phyloP scores from a whole-genome alignment of 2,797 vertebrate genomes.

The Erpetoichthys calabaricus region DNA sequence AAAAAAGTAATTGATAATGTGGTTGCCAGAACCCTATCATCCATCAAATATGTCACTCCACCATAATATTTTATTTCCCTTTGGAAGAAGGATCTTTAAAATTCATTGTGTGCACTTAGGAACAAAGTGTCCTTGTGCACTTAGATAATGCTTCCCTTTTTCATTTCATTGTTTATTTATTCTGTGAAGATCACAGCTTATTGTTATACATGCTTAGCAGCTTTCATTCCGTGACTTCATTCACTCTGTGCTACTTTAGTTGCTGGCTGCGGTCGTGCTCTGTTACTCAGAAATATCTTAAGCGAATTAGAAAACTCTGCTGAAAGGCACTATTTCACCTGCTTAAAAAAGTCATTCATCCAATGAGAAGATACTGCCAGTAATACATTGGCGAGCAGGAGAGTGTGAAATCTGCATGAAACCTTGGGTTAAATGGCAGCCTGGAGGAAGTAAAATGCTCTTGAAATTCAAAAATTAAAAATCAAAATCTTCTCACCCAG shows the following conservation, averaged over 20 bases:
- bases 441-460: no score
- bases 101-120: conserved; percentile 40
- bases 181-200: conserved; percentile 4
- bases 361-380: no score
- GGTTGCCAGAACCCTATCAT: conserved; percentile 34
- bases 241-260: conserved; percentile 9
- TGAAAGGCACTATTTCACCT: no score
- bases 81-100: conserved; percentile 43
- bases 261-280: conserved; percentile 8
- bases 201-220: conserved; percentile 8
- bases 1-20: conserved; percentile 45
- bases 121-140: conserved; percentile 41
- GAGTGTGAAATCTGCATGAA: no score
- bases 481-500: no score
- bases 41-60: conserved; percentile 38
- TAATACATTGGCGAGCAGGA: no score
- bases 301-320: conserved; percentile 7
- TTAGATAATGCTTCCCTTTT: conserved; percentile 40
- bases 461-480: no score
- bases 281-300: conserved; percentile 13
- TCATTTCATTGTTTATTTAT: conserved; percentile 44
- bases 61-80: conserved; percentile 43
- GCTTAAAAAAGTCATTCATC: no score
- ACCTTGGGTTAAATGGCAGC: no score
- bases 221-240: conserved; percentile 1